These are phyloP conservation scores for Thaumatotibia leucotreta DNA, from an alignment of 1,140 invertebrate genomes.

Conservation along the genomic window DNA sequence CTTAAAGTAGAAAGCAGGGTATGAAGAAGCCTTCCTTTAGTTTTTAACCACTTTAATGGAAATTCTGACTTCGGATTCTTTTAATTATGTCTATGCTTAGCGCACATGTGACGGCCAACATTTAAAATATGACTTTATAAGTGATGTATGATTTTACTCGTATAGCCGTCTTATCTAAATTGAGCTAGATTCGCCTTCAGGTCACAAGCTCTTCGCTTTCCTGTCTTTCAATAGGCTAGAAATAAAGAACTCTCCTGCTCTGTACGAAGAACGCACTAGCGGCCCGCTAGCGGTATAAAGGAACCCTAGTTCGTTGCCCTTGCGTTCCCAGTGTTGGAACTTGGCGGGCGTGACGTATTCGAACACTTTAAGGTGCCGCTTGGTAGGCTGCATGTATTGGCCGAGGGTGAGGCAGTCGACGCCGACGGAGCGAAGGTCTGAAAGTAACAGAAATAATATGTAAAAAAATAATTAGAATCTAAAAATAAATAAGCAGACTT, in stretches of 20 bases:
- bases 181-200: constrained; percentile 2
- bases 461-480: no score
- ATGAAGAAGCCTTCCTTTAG: no score
- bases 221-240: constrained; percentile 85
- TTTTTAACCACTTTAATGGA: no score
- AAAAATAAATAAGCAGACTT: no score
- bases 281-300: constrained; percentile 98
- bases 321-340: constrained; percentile 93
- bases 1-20: no score
- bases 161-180: no score
- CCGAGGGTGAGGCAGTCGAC: constrained; percentile 98
- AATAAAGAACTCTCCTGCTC: constrained; percentile 96
- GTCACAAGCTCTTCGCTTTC: constrained; percentile 47
- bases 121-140: no score
- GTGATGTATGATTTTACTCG: no score
- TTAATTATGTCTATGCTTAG: no score
- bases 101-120: no score
- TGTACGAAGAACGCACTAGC: constrained; percentile 97
- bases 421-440: constrained; percentile 85
- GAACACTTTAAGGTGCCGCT: constrained; percentile 95
- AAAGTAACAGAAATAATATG: constrained; percentile 16
- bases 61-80: no score
- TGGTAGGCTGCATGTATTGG: constrained; percentile 99
- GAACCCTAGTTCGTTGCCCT: constrained; percentile 94
- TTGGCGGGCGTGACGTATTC: constrained; percentile 98